These are phyloP conservation scores for Cydia pomonella DNA, from an alignment of 1,140 invertebrate genomes.

Conservation along the genomic window DNA sequence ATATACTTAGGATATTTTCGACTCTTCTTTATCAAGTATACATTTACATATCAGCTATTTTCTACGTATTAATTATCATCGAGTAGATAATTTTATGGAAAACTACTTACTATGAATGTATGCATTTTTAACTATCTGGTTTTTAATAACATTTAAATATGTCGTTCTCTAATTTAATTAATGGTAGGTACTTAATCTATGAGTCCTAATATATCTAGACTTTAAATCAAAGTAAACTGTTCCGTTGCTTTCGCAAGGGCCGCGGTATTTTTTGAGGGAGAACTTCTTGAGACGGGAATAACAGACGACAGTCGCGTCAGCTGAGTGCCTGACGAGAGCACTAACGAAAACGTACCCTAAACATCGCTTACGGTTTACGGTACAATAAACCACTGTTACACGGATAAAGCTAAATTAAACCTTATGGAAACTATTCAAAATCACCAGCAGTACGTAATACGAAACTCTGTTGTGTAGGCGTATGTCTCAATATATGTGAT, in stretches of 20 bases:
- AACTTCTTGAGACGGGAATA: constrained; percentile 3
- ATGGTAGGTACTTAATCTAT: too few species aligned
- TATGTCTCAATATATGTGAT: too few species aligned
- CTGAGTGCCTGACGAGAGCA: not conserved
- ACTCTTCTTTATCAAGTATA: not conserved
- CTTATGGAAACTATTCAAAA: not conserved
- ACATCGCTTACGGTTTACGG: constrained; percentile 13
- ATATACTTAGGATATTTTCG: not conserved
- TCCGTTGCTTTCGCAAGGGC: not conserved
- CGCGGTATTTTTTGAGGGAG: not conserved
- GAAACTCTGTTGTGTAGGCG: too few species aligned
- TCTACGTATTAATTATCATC: not conserved
- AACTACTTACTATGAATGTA: too few species aligned
- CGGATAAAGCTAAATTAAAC: not conserved
- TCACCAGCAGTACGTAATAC: too few species aligned
- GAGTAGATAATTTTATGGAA: not conserved
- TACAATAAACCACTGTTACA: not conserved
- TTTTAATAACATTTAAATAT: too few species aligned
- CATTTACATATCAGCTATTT: not conserved
- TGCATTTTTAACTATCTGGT: too few species aligned
- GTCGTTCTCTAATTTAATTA: too few species aligned
- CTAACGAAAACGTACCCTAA: not conserved
- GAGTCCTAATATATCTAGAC: too few species aligned
- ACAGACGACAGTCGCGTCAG: not conserved
- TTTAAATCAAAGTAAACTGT: not conserved